Evolutionary conservation across 2,888 invertebrate genomes (phyloP), one percentile per base, ranked within the genome.

Genomic region (Agrotis exclamationis): DNA sequence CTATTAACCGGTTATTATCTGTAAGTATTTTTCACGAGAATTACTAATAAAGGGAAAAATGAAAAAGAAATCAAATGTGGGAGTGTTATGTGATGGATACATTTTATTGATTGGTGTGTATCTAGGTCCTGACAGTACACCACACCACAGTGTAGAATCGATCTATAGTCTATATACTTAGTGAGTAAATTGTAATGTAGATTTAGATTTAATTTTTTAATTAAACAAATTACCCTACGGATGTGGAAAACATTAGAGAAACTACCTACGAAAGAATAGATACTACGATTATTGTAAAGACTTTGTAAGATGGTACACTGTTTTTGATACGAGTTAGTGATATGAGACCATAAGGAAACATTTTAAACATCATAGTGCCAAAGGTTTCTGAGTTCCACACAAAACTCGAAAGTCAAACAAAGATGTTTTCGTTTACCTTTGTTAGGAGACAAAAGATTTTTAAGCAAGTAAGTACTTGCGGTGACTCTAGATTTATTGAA

Each of bases 401-500:
- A 76, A 84, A 82, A 64, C 78, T 83, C 74, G 51, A 70, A 56
- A 77, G 71, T 28, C 63, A 83, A 86, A 85, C 63, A 80, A 54
- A 63, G 39, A 54, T 65, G 64, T 50, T 28, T 73, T 73, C 54
- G 65, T 57, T 63, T 59, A 75, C 67, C 63, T 74, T 83, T 85
- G 84, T 83, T 63, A 80, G 63, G 44, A 82, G 71, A 89, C 89
- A 90, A 90, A 88, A 86, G 86, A 83, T 86, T 86, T 87, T 79
- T 65, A 85, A 80, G 80, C 75, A 84, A 76, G 81, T 74, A 85
- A 79, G 82, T 76, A 85, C 76, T 76, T 81, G 71, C 79, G 83
- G 81, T 83, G 86, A 87, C 86, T 86, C 86, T 93, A 91, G 95
- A 95, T 95, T 95, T 95, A 93, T 95, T 95, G 94, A 89, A 90